Percentiles rank a stretch among this genome's conserved stretches.
Conservation (phyloP, 2,888 invertebrate species). For the Beris morrisii region DNA sequence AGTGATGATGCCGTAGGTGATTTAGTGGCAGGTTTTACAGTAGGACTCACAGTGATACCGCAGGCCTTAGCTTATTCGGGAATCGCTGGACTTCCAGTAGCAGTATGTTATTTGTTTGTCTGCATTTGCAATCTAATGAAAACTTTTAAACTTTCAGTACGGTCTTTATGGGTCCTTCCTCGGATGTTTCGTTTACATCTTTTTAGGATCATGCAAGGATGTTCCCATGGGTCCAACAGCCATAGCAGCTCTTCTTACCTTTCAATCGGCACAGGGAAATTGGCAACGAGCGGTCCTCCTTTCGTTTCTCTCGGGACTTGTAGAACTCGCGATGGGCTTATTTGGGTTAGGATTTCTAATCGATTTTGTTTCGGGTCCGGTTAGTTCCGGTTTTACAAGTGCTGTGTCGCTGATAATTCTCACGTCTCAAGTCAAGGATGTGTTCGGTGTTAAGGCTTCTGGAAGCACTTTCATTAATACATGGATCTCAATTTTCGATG, state of each 20-base stretch:
- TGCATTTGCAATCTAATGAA: background rate
- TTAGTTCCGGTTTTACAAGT: constrained; percentile 86
- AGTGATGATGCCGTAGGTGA: constrained; percentile 77
- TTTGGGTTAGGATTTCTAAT: constrained; percentile 84
- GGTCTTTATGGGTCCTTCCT: constrained; percentile 93
- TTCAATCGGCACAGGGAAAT: constrained; percentile 69
- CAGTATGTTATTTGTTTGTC: constrained; percentile 54
- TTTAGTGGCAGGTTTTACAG: constrained; percentile 87
- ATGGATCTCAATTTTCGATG: constrained; percentile 71
- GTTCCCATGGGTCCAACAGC: constrained; percentile 92
- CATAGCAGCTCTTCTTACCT: constrained; percentile 84
- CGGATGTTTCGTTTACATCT: constrained; percentile 86
- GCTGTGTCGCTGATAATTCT: constrained; percentile 87
- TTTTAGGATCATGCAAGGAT: constrained; percentile 90
- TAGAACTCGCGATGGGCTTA: constrained; percentile 79
- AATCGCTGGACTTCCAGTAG: constrained; percentile 75
- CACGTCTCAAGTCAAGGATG: constrained; percentile 84
- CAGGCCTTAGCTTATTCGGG: constrained; percentile 83
- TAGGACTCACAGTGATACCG: constrained; percentile 91
- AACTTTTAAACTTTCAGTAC: constrained; percentile 63
- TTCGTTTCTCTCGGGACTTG: constrained; percentile 71
- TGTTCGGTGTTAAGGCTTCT: constrained; percentile 71
- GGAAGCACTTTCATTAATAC: constrained; percentile 79
- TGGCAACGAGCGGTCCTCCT: constrained; percentile 68
- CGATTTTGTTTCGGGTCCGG: constrained; percentile 88